Base-by-base conservation (phyloP, 37 sponge, comb jelly and placozoan genomes). In the Beroe ovata region DNA sequence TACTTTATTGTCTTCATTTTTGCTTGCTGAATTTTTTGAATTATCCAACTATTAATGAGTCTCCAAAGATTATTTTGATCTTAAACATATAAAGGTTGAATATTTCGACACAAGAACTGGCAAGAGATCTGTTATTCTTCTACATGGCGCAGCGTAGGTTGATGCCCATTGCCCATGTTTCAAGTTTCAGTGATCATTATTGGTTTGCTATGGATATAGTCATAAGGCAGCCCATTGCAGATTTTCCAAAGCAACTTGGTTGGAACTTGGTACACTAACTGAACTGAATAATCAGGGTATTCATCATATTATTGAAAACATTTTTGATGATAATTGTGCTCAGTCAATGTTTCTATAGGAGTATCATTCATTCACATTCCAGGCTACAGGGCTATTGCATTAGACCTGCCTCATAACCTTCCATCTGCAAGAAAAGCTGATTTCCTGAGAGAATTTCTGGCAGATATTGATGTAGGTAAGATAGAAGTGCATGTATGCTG, bases 331-430 rank as follows among this genome's bases (percentile, higher is more conserved):
- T n/a, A n/a, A n/a, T n/a, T n/a, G n/a, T n/a, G n/a, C n/a, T n/a
- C n/a, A n/a, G n/a, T n/a, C n/a, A n/a, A n/a, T n/a, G n/a, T n/a
- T n/a, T n/a, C n/a, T n/a, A n/a, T n/a, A n/a, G n/a, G n/a, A n/a
- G n/a, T n/a, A n/a, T n/a, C n/a, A n/a, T n/a, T n/a, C 59, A 18
- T 58, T 58, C 11, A 58, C 21, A 62, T 62, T 30, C 20, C 54
- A 77, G 84, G 84, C 21, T 77, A 77, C 22, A 77, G 84, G 25
- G 84, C 84, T n/a, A 77, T 77, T 42, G 84, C 84, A 21, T 8
- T 77, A 1, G 84, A 77, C 28, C 21, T 77, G 54, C 84, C 84
- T 41, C 54, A 35, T 39, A 21, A 40, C 2, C 33, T 54, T 21
- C 23, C 35, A 42, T 18, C 41, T 21, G 18, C 21, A 6, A n/a